These are phyloP conservation scores for Coenonympha arcania DNA, from an alignment of 2,888 invertebrate genomes.

Conservation along the genomic window DNA sequence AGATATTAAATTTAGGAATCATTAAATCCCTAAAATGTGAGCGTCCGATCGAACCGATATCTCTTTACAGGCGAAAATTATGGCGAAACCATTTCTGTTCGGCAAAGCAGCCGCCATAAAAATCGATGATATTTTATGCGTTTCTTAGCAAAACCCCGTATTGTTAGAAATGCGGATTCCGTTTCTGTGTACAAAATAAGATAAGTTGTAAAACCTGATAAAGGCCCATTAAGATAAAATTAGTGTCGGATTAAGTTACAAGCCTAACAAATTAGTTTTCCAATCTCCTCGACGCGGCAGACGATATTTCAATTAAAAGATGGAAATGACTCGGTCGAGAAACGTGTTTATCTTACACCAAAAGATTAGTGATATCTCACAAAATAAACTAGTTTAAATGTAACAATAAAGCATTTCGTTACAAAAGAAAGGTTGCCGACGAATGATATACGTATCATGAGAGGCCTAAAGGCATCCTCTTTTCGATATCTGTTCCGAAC, in stretches of 20 bases:
- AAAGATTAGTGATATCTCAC: constrained; percentile 7
- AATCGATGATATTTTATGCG: constrained; percentile 52
- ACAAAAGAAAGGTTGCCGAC: constrained; percentile 65
- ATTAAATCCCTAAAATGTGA: constrained; percentile 31
- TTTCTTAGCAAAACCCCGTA: constrained; percentile 57
- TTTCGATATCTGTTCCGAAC: constrained; percentile 65
- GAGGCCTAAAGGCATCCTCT: constrained; percentile 55
- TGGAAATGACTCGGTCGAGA: background rate
- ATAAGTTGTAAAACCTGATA: constrained; percentile 39
- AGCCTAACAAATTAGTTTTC: constrained; percentile 19
- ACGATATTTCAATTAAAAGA: constrained; percentile 18
- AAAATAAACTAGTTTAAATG: constrained; percentile 38
- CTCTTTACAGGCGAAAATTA: constrained; percentile 35
- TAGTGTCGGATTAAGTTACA: constrained; percentile 43
- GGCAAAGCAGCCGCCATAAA: constrained; percentile 40
- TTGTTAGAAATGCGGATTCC: constrained; percentile 47
- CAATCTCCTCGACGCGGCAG: background rate
- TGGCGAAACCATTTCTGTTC: constrained; percentile 31
- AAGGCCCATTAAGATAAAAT: constrained; percentile 48
- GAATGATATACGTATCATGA: constrained; percentile 65
- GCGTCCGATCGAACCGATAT: constrained; percentile 28
- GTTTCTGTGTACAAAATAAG: constrained; percentile 31
- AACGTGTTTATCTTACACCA: constrained; percentile 20
- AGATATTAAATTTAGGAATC: constrained; percentile 27
- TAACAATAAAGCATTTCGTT: constrained; percentile 66